Evolutionary conservation across 2,888 invertebrate genomes (phyloP).

Genomic region (Eustalomyia histrio): DNA sequence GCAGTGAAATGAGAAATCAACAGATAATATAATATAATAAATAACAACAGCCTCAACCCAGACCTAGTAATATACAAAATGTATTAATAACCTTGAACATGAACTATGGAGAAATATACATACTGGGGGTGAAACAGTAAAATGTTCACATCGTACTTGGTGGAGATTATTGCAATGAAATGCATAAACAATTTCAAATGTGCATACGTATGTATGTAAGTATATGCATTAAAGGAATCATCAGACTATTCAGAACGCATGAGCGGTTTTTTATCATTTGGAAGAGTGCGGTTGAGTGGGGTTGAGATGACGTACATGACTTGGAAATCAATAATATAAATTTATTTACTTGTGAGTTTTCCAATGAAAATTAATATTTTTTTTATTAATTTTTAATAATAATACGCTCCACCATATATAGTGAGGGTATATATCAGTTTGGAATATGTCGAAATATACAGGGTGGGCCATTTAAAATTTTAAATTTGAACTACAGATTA

Average conservation of each 20-base stretch:
- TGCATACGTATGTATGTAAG: background rate
- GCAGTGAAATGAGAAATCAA: slow-evolving; percentile 32
- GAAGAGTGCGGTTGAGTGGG: background rate
- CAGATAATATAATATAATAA: slow-evolving; percentile 6
- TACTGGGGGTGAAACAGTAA: background rate
- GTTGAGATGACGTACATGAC: background rate
- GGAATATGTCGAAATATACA: too few species aligned
- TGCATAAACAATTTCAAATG: background rate
- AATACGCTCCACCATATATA: too few species aligned
- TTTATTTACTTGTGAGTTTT: background rate
- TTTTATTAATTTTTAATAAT: too few species aligned
- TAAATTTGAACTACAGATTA: too few species aligned
- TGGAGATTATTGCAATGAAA: background rate
- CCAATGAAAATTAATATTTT: background rate
- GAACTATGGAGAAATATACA: slow-evolving; percentile 15
- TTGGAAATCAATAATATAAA: background rate
- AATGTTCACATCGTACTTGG: background rate
- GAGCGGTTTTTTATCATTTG: background rate
- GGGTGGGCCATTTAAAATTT: too few species aligned
- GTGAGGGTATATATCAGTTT: too few species aligned
- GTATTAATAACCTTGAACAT: slow-evolving; percentile 59
- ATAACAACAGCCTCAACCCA: slow-evolving; percentile 47
- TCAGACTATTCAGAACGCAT: background rate
- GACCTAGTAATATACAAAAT: slow-evolving; percentile 39
- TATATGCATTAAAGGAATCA: background rate